These are phyloP conservation scores for Myotis brandtii DNA, from an alignment of 2,113 vertebrate species.

Conservation along the genomic window DNA sequence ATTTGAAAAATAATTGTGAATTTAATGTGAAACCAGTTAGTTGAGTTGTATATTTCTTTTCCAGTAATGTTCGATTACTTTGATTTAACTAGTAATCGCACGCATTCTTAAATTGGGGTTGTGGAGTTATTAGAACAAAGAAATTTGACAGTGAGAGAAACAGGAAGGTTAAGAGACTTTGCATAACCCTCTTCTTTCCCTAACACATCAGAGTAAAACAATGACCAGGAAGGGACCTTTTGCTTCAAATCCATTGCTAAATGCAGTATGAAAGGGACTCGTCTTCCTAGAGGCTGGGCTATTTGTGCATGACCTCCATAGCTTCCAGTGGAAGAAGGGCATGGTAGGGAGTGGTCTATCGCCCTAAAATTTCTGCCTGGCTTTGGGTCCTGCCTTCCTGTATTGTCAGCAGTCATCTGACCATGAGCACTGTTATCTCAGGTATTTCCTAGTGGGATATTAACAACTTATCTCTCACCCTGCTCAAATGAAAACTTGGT, in stretches of 20 bases:
- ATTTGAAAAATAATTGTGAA: not conserved
- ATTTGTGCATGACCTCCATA: not conserved
- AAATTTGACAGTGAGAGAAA: not conserved
- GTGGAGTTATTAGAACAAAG: not conserved
- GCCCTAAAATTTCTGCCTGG: not conserved
- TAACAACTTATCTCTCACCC: conserved; percentile 17
- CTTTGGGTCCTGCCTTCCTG: not conserved
- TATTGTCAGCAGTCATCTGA: not conserved
- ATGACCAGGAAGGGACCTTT: not conserved
- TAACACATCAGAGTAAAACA: not conserved
- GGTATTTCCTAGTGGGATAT: not conserved
- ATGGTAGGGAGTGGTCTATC: not conserved
- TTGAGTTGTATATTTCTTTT: not conserved
- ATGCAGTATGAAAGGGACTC: not conserved
- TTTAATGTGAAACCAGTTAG: not conserved
- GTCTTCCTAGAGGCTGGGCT: not conserved
- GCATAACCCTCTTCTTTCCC: not conserved
- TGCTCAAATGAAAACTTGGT: conserved; percentile 19
- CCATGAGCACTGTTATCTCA: not conserved
- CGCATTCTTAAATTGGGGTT: not conserved
- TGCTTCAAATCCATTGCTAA: not conserved
- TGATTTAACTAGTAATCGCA: not conserved
- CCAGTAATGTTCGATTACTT: not conserved
- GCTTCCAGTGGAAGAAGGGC: not conserved
- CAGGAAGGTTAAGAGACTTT: not conserved